These are phyloP conservation scores for Propithecus coquereli DNA, from an alignment of 2,113 vertebrate genomes.

Conservation along the genomic window DNA sequence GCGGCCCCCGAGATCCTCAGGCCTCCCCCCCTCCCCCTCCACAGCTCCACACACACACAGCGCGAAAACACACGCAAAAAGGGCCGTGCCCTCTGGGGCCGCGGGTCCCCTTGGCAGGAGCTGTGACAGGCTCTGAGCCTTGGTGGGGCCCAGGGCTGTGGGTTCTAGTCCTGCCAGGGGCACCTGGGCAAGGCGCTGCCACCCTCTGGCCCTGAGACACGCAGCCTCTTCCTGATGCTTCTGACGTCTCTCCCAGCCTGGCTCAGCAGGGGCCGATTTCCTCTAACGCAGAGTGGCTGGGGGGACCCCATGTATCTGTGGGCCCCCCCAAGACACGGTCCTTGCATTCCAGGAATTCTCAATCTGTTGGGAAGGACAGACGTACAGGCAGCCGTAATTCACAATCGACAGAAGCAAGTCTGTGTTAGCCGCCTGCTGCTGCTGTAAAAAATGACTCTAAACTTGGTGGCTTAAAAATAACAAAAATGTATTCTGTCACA, in stretches of 20 bases:
- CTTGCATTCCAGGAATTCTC: neutral
- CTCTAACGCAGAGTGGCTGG: neutral
- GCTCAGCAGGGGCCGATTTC: too few species aligned
- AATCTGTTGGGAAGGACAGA: neutral
- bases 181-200: neutral
- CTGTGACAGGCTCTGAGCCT: too few species aligned
- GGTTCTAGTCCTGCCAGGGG: neutral
- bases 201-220: neutral
- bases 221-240: neutral
- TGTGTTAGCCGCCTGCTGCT: neutral
- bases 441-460: neutral
- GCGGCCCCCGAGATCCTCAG: neutral
- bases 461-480: neutral
- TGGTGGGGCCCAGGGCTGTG: neutral
- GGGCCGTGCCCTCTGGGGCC: neutral
- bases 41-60: too few species aligned
- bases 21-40: fast-evolving
- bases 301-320: too few species aligned
- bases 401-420: neutral
- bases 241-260: neutral
- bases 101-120: neutral
- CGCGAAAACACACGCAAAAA: too few species aligned
- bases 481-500: neutral
- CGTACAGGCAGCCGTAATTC: neutral
- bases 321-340: neutral